phyloP scores from a whole-genome alignment of 2,888 invertebrate species.

The Cataglyphis altisquamis region DNA sequence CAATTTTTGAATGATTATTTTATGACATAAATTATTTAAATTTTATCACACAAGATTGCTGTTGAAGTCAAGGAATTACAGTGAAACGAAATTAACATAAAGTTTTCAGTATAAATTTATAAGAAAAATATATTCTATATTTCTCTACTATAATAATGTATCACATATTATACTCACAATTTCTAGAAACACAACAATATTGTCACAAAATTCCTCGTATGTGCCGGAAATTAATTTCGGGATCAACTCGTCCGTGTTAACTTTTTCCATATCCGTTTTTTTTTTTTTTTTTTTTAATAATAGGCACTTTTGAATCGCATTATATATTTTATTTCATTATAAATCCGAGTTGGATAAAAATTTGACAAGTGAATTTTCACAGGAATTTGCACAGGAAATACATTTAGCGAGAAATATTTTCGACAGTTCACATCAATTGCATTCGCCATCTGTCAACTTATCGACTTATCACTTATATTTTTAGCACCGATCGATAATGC shows the following conservation, averaged over 20 bases:
- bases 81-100: neutral
- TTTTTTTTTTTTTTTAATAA: neutral
- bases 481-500: neutral
- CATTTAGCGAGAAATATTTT: neutral
- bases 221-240: slow-evolving; percentile 77
- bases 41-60: neutral
- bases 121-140: neutral
- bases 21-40: neutral
- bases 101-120: neutral
- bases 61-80: neutral
- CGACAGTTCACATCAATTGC: neutral
- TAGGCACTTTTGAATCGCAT: neutral
- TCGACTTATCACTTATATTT: neutral
- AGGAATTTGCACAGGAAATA: neutral
- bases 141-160: neutral
- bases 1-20: neutral
- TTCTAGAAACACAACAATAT: slow-evolving; percentile 84
- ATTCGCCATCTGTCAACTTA: neutral
- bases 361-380: slow-evolving; percentile 23
- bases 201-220: slow-evolving; percentile 75
- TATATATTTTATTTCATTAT: slow-evolving; percentile 25
- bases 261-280: slow-evolving; percentile 16
- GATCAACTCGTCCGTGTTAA: slow-evolving; percentile 71
- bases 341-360: neutral
- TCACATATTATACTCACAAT: slow-evolving; percentile 82